These are phyloP conservation scores for Oscheius sp. DNA, from an alignment of 2,888 invertebrate species.

Conservation along the genomic window DNA sequence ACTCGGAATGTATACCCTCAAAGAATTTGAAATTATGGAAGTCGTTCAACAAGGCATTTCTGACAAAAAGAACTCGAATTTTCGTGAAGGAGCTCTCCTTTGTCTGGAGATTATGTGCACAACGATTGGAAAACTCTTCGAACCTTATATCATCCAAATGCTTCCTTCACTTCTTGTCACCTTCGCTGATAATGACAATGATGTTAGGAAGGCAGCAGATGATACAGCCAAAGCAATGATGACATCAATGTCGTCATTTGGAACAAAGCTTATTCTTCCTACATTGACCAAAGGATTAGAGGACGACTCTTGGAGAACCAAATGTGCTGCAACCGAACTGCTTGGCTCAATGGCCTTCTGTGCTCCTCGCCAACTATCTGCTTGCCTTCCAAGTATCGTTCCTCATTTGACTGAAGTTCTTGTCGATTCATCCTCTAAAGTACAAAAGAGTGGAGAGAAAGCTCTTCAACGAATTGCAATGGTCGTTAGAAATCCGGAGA, in stretches of 20 bases:
- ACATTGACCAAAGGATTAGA: conserved; percentile 88
- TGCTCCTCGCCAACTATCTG: conserved; percentile 96
- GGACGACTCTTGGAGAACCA: conserved; percentile 98
- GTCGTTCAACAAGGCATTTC: conserved; percentile 84
- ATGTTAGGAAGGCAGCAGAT: conserved; percentile 91
- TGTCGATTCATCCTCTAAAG: conserved; percentile 86
- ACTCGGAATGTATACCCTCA: conserved; percentile 88
- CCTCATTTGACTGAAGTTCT: conserved; percentile 95
- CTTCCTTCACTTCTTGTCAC: conserved; percentile 91
- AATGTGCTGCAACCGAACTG: conserved; percentile 75
- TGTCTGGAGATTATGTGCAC: conserved; percentile 88
- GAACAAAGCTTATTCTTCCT: conserved; percentile 94
- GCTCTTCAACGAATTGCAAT: conserved; percentile 94
- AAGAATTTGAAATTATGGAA: conserved; percentile 89
- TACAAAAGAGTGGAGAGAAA: conserved; percentile 78
- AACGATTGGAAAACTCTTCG: conserved; percentile 93
- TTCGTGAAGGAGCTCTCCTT: conserved; percentile 89
- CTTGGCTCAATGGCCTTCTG: conserved; percentile 93
- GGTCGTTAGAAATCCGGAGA: conserved; percentile 97
- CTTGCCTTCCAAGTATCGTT: conserved; percentile 95
- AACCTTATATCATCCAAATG: conserved; percentile 93
- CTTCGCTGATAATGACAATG: conserved; percentile 91
- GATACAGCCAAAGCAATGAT: conserved; percentile 78
- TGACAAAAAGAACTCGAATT: conserved; percentile 93
- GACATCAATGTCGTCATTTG: conserved; percentile 92